phyloP scores from a whole-genome alignment of 2,113 vertebrate species.

The Raja brachyura region DNA sequence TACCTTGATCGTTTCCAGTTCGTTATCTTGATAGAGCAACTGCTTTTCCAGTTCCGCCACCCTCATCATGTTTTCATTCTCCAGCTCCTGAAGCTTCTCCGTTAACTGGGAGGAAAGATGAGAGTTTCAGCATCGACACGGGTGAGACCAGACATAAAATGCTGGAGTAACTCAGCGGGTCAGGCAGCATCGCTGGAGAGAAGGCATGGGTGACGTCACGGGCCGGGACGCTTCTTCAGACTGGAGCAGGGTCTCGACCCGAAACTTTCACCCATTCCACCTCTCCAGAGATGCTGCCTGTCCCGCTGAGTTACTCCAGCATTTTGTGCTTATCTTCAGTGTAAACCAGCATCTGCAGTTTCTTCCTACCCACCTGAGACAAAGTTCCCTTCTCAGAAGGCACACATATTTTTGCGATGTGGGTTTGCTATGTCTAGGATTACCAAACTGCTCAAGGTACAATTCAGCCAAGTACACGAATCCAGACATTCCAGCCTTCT shows the following conservation, averaged over 20 bases:
- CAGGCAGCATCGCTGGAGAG: no score
- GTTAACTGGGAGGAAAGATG: constrained; percentile 60
- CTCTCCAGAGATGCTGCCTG: no score
- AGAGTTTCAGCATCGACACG: not conserved
- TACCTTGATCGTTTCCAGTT: constrained; percentile 77
- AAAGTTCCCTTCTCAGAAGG: not conserved
- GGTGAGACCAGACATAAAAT: no score
- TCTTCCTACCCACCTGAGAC: no score
- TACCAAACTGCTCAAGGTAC: not conserved
- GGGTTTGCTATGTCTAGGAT: not conserved
- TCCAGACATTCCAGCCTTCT: not conserved
- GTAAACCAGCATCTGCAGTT: no score
- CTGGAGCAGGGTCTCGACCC: no score
- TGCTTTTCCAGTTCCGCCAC: constrained; percentile 90
- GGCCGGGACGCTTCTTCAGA: no score
- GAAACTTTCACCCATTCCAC: no score
- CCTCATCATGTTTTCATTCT: constrained; percentile 95
- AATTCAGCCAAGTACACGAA: not conserved
- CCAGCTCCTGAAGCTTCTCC: constrained; percentile 88
- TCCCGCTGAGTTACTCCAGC: no score
- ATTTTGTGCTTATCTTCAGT: no score
- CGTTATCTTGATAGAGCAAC: constrained; percentile 84
- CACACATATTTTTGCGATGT: not conserved
- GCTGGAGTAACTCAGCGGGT: no score
- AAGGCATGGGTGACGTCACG: no score